Evolutionary conservation across 2,797 vertebrate species (phyloP).

Genomic region (Apogon talboti): DNA sequence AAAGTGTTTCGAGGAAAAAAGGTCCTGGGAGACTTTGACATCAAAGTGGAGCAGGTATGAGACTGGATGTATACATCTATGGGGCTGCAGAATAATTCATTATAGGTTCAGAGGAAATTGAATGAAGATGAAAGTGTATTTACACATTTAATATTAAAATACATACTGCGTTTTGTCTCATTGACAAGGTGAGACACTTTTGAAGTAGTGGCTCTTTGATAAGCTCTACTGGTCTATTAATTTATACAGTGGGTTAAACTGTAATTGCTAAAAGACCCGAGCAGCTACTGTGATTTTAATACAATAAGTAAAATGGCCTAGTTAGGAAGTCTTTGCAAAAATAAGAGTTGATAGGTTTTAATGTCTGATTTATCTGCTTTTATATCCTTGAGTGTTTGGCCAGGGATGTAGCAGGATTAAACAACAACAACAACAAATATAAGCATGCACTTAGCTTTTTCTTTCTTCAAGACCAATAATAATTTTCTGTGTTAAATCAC

Average conservation of each 20-base stretch:
- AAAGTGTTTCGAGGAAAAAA: constrained; percentile 97
- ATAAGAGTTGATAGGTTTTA: background rate
- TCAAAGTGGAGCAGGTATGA: constrained; percentile 96
- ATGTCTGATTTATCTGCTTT: background rate
- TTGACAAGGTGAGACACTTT: background rate
- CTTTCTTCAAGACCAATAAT: no score
- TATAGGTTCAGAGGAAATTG: background rate
- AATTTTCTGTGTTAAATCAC: no score
- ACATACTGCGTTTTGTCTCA: background rate
- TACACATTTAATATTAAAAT: constrained; percentile 33
- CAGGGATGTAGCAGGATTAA: no score
- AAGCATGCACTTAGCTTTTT: no score
- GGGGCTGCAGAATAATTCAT: constrained; percentile 16
- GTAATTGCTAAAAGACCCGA: background rate
- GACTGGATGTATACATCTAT: constrained; percentile 13
- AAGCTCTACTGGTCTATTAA: background rate
- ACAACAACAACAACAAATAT: no score
- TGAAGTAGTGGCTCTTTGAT: background rate
- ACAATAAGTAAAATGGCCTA: background rate
- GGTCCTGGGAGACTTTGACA: constrained; percentile 93
- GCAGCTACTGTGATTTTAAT: background rate
- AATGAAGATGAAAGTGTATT: constrained; percentile 28
- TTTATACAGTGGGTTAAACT: background rate
- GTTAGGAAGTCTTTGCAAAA: background rate
- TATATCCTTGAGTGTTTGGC: background rate